Conservation (phyloP, 2,113 vertebrate species). For the Rallus limicola region DNA sequence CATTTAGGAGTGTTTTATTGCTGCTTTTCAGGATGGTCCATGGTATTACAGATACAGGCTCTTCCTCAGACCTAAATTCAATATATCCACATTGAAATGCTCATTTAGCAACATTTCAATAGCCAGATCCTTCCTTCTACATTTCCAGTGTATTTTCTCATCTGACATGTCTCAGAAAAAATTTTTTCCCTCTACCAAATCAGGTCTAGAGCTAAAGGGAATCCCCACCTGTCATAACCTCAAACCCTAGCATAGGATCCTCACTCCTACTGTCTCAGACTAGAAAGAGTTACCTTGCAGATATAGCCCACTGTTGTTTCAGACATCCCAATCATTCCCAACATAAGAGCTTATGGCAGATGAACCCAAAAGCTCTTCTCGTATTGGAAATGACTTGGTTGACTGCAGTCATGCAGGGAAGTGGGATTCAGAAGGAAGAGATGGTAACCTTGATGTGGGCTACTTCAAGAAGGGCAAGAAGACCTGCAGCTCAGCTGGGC, state of each 20-base stretch:
- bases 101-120: neutral
- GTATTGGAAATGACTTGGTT: neutral
- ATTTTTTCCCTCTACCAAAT: neutral
- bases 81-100: neutral
- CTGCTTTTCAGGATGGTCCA: neutral
- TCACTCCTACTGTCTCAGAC: neutral
- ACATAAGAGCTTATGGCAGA: neutral
- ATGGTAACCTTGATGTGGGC: neutral
- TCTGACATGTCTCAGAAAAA: neutral
- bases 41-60: neutral
- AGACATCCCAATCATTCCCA: neutral
- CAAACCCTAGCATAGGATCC: neutral
- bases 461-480: neutral
- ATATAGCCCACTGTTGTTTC: accelerated
- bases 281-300: neutral
- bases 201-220: neutral
- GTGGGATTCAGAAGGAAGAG: accelerated
- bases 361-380: neutral
- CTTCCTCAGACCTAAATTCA: neutral
- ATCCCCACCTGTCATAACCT: neutral
- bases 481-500: neutral
- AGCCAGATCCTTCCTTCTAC: neutral
- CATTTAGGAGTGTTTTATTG: neutral
- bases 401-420: neutral
- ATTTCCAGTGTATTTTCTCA: neutral